Evolutionary conservation across 2,113 vertebrate species (phyloP).

Genomic region (Prolemur simus): DNA sequence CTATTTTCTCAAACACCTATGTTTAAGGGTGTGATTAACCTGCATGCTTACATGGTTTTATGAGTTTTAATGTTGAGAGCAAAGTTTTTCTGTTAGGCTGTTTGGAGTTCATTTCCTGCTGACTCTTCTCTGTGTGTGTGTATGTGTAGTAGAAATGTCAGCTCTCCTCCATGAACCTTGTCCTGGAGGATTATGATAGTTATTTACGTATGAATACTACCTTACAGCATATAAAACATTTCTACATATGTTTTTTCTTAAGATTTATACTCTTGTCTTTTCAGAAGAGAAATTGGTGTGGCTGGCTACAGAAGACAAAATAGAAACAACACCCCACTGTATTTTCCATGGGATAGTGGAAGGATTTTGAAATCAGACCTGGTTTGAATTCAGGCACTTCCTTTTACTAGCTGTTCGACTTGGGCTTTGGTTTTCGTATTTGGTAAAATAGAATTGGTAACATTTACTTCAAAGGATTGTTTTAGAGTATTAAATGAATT

Average conservation of each 20-base stretch:
- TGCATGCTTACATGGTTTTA: neutral
- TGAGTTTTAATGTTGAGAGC: constrained; percentile 32
- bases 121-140: neutral
- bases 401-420: neutral
- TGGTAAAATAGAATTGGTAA: constrained; percentile 43
- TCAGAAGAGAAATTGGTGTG: neutral
- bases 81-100: neutral
- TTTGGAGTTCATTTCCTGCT: constrained; percentile 26
- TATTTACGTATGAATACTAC: neutral
- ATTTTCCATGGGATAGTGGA: neutral
- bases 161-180: neutral
- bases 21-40: neutral
- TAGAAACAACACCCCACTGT: neutral
- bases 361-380: constrained; percentile 13
- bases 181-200: neutral
- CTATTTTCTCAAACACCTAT: neutral
- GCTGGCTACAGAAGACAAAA: neutral
- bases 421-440: constrained; percentile 49
- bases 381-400: constrained; percentile 22
- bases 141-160: neutral
- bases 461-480: constrained; percentile 33
- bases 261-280: neutral
- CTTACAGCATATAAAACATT: neutral
- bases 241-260: neutral
- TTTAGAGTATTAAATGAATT: constrained; percentile 47